Evolutionary conservation across 2,888 invertebrate genomes (phyloP).

Genomic region (Julus scanicus): DNA sequence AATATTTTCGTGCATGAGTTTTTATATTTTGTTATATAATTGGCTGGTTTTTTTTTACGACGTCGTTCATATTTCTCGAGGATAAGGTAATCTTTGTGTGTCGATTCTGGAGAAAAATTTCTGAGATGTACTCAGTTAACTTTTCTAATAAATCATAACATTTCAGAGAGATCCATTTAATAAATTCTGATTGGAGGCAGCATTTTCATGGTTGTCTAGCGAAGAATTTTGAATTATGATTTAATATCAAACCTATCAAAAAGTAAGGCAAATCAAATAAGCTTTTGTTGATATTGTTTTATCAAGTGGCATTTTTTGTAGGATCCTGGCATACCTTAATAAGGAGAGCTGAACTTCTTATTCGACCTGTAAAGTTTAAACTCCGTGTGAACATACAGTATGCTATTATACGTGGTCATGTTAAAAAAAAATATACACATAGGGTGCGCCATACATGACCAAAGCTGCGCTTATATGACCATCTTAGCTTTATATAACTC

Average conservation of each 20-base stretch:
- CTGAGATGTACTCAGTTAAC: not conserved
- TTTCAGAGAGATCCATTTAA: not conserved
- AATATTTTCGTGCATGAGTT: no score
- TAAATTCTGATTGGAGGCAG: not conserved
- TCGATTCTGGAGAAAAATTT: not conserved
- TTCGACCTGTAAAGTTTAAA: no score
- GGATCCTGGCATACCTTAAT: no score
- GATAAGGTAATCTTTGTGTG: not conserved
- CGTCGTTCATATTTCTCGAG: not conserved
- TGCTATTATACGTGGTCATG: no score
- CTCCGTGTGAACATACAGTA: no score
- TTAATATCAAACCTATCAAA: not conserved
- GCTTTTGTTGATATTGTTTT: not conserved
- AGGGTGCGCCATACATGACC: no score
- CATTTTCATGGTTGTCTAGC: not conserved
- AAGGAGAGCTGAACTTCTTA: no score
- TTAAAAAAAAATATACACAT: no score
- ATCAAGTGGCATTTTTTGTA: not conserved
- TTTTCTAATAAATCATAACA: slow-evolving; percentile 1
- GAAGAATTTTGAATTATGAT: not conserved
- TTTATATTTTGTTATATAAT: not conserved
- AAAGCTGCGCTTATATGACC: no score
- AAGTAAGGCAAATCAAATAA: not conserved
- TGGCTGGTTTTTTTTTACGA: not conserved
- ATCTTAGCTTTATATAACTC: no score